Evolutionary conservation across 2,797 vertebrate species (phyloP), one percentile per base, ranked within the genome.

Genomic region (Phalanger gymnotis): DNA sequence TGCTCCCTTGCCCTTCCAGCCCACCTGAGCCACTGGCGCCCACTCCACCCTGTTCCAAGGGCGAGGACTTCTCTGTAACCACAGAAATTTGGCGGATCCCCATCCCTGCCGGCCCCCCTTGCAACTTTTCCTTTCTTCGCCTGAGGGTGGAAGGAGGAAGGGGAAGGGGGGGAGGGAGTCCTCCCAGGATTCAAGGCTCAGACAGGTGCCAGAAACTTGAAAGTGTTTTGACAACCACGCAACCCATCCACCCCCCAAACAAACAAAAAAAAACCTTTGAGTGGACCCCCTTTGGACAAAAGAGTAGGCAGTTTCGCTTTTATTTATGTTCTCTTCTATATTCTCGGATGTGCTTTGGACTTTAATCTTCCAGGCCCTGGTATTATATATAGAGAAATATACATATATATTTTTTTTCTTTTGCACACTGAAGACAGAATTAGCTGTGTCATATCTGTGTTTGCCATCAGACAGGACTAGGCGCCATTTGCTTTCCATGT

Each of bases 291-390:
- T 98, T 98, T 95, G 98, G 98, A 98, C 98, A 98, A 98, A 22
- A 0, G 93, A 66, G 97, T 93, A 98, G 97, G 96, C 93, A 56
- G 57, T 96, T 96, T 98, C 98, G 94, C 98, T 99, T 98, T 99
- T 99, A 99, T 99, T 99, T 99, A 99, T 99, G 99, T 99, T 99
- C 99, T 99, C 99, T 98, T 98, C 97, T 98, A 96, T 98, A 99
- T 99, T 98, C 98, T 99, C 98, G 98, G 98, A 97, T 98, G 98
- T 98, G 98, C 97, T 98, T 98, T 97, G 98, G 97, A 98, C 98
- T 98, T 97, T 97, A 98, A 98, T 98, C 98, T 98, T 98, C 97
- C 98, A 98, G 98, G 98, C 98, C 97, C 97, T 95, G 97, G 98
- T 99, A 98, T 97, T 96, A 98, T 93, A 97, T 97, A 96, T 98